These are phyloP conservation scores for Sisyra terminalis DNA, from an alignment of 2,888 invertebrate genomes.

Conservation along the genomic window DNA sequence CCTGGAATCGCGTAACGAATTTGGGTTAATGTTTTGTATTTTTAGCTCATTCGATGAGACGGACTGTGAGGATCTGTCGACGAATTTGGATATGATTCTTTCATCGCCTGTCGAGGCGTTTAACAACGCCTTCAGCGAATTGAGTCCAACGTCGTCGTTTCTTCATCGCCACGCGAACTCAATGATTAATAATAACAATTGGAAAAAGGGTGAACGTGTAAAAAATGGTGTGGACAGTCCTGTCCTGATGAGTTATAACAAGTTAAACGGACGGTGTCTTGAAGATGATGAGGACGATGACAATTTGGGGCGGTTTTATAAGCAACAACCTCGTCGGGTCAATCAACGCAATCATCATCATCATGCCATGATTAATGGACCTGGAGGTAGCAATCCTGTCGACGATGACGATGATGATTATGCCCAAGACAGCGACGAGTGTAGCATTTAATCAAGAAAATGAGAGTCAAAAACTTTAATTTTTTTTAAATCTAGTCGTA, in stretches of 20 bases:
- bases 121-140: slow-evolving; percentile 12
- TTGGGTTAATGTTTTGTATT: slow-evolving; percentile 16
- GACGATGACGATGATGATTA: slow-evolving; percentile 30
- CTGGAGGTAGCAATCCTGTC: slow-evolving; percentile 26
- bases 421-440: slow-evolving; percentile 42
- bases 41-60: slow-evolving; percentile 53
- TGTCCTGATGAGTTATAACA: slow-evolving; percentile 12
- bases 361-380: slow-evolving; percentile 25
- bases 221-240: too few species aligned
- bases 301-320: slow-evolving; percentile 18
- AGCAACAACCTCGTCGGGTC: too few species aligned
- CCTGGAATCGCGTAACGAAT: not conserved
- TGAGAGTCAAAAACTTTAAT: too few species aligned
- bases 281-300: slow-evolving; percentile 20
- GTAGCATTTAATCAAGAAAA: slow-evolving; percentile 33
- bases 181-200: slow-evolving; percentile 12
- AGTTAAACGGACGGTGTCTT: not conserved
- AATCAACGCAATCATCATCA: slow-evolving; percentile 18
- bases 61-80: slow-evolving; percentile 41
- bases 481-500: too few species aligned
- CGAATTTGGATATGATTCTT: slow-evolving; percentile 45
- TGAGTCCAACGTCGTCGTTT: slow-evolving; percentile 16
- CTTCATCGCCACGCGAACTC: slow-evolving; percentile 14
- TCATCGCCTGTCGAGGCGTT: slow-evolving; percentile 19
- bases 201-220: too few species aligned